Conservation (phyloP, 2,888 invertebrate species). For the Melieria omissa region DNA sequence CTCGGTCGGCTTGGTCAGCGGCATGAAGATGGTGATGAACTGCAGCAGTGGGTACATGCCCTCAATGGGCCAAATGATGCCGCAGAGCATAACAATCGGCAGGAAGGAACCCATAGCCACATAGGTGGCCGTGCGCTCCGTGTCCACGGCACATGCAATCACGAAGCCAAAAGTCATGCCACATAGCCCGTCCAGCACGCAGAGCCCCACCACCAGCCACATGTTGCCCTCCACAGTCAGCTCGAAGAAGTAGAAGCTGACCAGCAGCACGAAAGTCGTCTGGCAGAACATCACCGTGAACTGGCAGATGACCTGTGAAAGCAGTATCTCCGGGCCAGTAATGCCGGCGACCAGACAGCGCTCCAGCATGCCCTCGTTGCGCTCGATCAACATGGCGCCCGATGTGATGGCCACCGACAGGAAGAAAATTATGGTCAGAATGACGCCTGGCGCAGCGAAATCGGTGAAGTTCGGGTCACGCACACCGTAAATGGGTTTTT, state of each 20-base stretch:
- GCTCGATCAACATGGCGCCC: slow-evolving; percentile 87
- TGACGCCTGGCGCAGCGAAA: slow-evolving; percentile 93
- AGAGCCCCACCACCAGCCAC: slow-evolving; percentile 78
- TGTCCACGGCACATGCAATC: slow-evolving; percentile 82
- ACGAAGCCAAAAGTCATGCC: slow-evolving; percentile 95
- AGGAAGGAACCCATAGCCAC: slow-evolving; percentile 86
- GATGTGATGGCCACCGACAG: slow-evolving; percentile 93
- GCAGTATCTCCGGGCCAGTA: slow-evolving; percentile 81
- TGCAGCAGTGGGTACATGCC: slow-evolving; percentile 84
- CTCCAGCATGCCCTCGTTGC: slow-evolving; percentile 91
- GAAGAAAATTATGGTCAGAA: slow-evolving; percentile 92
- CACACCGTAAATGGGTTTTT: slow-evolving; percentile 80
- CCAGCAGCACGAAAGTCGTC: slow-evolving; percentile 79
- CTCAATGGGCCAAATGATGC: slow-evolving; percentile 95
- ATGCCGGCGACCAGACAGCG: slow-evolving; percentile 88
- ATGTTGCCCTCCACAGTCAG: slow-evolving; percentile 82
- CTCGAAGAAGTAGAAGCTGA: slow-evolving; percentile 81
- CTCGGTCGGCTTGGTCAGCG: slow-evolving; percentile 89
- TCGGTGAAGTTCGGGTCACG: slow-evolving; percentile 87
- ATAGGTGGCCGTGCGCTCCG: slow-evolving; percentile 86
- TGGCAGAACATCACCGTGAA: slow-evolving; percentile 89
- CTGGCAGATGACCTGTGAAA: slow-evolving; percentile 88
- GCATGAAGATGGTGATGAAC: slow-evolving; percentile 80
- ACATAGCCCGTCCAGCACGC: slow-evolving; percentile 85
- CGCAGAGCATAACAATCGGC: slow-evolving; percentile 86